Base-by-base conservation (phyloP, 2,797 vertebrate species). In the Microcaecilia unicolor region DNA sequence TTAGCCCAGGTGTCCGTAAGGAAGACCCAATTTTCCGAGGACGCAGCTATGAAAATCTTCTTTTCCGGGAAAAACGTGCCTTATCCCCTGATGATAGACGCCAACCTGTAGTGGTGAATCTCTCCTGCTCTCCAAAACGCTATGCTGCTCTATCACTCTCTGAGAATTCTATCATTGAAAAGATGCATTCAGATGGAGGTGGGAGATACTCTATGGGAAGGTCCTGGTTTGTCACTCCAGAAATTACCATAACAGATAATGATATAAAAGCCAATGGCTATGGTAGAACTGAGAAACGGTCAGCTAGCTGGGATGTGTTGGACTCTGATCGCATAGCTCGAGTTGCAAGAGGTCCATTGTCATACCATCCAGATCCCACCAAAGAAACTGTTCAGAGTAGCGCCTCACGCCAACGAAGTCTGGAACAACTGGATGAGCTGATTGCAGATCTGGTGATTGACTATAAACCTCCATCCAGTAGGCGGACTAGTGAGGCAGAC, bases 161-260 rank as follows among this genome's bases (percentile, higher is more conserved):
- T 0, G 95, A 98, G 64, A 94, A 80, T 41, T 96, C 92, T 2
- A 72, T 98, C 19, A 78, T 92, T 0, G 93, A 97, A 48, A 87
- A 84, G 37, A 76, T 85, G 12, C 75, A 87, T 0, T 58, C 47
- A 0, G 86, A 85, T 1, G 52, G 72, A 1, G 58, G 85, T 0
- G 80, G 87, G 45, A 81, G 74, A 4, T 85, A 72, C n/a, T 25
- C 55, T 29, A 68, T 64, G 1, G 80, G 84, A 29, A 81, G 84
- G 4, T 81, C 88, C 20, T 98, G 93, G 95, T 97, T 88, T 8
- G 87, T 98, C 31, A 97, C 94, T 0, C 95, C 95, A 0, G 93
- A 97, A 67, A 98, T 98, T 64, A 98, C 94, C 41, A 98, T 98
- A 67, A 98, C 95, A 0, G 94, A 98, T 72, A 98, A 97, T 2